Evolutionary conservation across 2,113 vertebrate genomes (phyloP).

Genomic region (Lampris incognitus): DNA sequence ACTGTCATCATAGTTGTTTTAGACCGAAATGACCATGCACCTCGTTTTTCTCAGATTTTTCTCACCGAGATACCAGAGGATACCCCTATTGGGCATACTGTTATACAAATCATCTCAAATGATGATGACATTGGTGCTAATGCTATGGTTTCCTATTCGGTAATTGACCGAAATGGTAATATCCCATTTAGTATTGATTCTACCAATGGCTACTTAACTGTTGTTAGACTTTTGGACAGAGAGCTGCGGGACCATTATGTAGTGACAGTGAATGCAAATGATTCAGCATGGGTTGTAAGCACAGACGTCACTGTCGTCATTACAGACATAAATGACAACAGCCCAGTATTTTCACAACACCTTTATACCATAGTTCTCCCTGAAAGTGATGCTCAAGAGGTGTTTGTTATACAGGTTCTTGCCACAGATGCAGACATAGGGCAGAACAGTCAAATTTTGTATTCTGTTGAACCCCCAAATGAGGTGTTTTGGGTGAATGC

Average conservation of each 20-base stretch:
- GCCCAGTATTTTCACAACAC: constrained; percentile 73
- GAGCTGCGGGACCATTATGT: constrained; percentile 75
- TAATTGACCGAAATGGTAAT: constrained; percentile 57
- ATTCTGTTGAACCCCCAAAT: constrained; percentile 72
- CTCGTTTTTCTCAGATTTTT: constrained; percentile 79
- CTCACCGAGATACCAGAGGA: constrained; percentile 74
- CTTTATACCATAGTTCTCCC: constrained; percentile 60
- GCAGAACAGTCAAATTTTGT: constrained; percentile 75
- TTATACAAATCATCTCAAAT: constrained; percentile 68
- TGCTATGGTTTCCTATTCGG: constrained; percentile 70
- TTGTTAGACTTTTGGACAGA: constrained; percentile 73
- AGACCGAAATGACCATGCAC: constrained; percentile 82
- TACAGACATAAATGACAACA: constrained; percentile 81
- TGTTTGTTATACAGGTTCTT: constrained; percentile 73
- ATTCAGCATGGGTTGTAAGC: constrained; percentile 82
- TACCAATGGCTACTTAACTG: constrained; percentile 67
- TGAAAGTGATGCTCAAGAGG: constrained; percentile 63
- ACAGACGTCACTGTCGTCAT: constrained; percentile 78
- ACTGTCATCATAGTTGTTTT: constrained; percentile 71
- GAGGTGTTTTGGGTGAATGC: constrained; percentile 78
- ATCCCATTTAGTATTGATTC: constrained; percentile 75
- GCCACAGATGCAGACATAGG: constrained; percentile 76
- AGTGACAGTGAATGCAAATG: constrained; percentile 79
- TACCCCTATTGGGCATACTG: constrained; percentile 68
- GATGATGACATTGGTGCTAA: constrained; percentile 79